Base-by-base conservation (phyloP, 2,888 invertebrate species). In the Diarsia brunnea region DNA sequence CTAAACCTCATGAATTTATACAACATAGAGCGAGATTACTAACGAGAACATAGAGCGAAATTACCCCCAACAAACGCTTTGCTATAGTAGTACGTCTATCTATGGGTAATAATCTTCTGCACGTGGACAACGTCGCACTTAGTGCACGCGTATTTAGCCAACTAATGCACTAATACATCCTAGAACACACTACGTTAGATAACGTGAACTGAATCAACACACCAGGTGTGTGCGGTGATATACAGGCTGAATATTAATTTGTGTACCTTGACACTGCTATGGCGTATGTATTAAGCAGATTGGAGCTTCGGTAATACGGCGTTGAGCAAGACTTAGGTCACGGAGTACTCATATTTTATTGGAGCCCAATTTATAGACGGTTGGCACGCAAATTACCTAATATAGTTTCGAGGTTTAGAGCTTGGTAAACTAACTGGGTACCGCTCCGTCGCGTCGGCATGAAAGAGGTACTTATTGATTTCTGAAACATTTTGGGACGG, bases 221-320 rank as follows among this genome's bases (percentile, higher is more conserved):
- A 81, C 87, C 93, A 93, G 93, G 93, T 92, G 93, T 87, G 88
- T 85, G 83, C 51, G 78, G 90, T 92, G 92, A 94, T 93, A 94
- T 90, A 92, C 88, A 86, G 85, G 89, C 88, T 91, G 95, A 93
- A 95, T 95, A 95, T 94, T 95, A 94, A 95, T 95, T 93, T 94
- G 93, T 95, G 92, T 94, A 91, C 92, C 90, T 91, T 92, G 88
- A 88, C 91, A 91, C 90, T 88, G 88, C 86, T 86, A 84, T 87
- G 86, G 79, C 78, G 78, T 85, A 81, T 84, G 83, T 82, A 86
- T 81, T 85, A 81, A 72, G 68, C 78, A 81, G 87, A 87, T 87
- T 82, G 79, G 81, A 82, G 79, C 73, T 31, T 67, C 78, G 79
- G 85, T 87, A 85, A 77, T 68, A 47, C 69, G 61, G 63, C 63